Evolutionary conservation across 2,113 vertebrate genomes (phyloP).

Genomic region (Neodontobutis hainanensis): DNA sequence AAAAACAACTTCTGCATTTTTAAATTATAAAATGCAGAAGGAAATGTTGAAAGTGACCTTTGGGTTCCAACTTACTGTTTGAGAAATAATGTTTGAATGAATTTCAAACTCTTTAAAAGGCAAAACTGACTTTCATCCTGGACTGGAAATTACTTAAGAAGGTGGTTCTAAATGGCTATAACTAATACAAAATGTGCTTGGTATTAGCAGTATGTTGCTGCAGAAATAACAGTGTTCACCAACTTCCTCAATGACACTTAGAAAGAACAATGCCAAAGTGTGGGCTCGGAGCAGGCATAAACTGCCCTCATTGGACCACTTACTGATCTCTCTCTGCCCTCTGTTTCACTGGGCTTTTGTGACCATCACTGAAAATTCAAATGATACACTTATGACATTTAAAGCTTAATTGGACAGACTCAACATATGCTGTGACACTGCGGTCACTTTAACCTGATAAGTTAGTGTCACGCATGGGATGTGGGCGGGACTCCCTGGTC

Average conservation of each 20-base stretch:
- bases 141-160: too few relatives aligned
- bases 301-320: slow-evolving; percentile 34
- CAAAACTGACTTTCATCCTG: too few relatives aligned
- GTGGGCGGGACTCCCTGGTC: neutral
- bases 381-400: slow-evolving; percentile 61
- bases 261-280: slow-evolving; percentile 16
- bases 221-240: neutral
- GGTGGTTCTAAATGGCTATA: too few relatives aligned
- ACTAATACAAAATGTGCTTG: neutral
- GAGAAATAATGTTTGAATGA: too few relatives aligned
- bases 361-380: slow-evolving; percentile 56
- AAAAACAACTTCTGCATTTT: too few relatives aligned
- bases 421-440: slow-evolving; percentile 70
- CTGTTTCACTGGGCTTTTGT: slow-evolving; percentile 57
- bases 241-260: slow-evolving; percentile 43
- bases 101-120: too few relatives aligned
- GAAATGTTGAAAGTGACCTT: too few relatives aligned
- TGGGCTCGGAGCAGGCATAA: slow-evolving; percentile 15
- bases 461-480: slow-evolving; percentile 56
- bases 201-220: too few relatives aligned
- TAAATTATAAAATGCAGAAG: too few relatives aligned
- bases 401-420: slow-evolving; percentile 38
- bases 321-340: slow-evolving; percentile 29
- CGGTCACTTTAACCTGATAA: slow-evolving; percentile 60
- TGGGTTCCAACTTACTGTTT: too few relatives aligned